Percentiles rank a stretch among this genome's conserved stretches.
Conservation (phyloP, 2,113 vertebrate species). For the Myotis brandtii region DNA sequence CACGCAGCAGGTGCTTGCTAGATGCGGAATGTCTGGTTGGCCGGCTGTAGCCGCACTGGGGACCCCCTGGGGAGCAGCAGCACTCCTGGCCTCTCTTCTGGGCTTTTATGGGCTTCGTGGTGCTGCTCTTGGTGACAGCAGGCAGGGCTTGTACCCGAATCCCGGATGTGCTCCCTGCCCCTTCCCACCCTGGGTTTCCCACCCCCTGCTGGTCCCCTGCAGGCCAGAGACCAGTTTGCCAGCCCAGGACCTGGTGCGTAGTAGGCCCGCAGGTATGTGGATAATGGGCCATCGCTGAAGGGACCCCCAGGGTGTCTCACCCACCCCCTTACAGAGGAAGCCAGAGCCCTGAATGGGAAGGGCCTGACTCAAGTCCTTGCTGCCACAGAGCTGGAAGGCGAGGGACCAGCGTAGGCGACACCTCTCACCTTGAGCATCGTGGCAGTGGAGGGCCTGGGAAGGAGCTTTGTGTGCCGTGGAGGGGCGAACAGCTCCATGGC, state of each 20-base stretch:
- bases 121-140: not conserved
- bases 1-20: rapidly evolving
- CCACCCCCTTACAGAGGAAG: not conserved
- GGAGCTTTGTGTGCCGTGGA: not conserved
- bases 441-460: not conserved
- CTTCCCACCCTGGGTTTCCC: not conserved
- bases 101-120: not conserved
- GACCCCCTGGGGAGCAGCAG: not conserved
- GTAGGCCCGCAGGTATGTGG: not conserved
- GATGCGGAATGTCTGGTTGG: not conserved
- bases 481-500: not conserved
- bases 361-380: not conserved
- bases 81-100: rapidly evolving
- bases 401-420: rapidly evolving
- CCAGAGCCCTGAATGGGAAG: not conserved
- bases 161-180: not conserved
- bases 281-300: not conserved
- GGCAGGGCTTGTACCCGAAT: not conserved
- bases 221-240: not conserved
- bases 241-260: not conserved
- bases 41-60: not conserved
- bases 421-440: not conserved
- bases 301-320: not conserved
- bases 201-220: too few species aligned
- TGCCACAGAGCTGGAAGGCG: not conserved